These are phyloP conservation scores for Aporrectodea caliginosa DNA, from an alignment of 1,140 invertebrate genomes.

Conservation along the genomic window DNA sequence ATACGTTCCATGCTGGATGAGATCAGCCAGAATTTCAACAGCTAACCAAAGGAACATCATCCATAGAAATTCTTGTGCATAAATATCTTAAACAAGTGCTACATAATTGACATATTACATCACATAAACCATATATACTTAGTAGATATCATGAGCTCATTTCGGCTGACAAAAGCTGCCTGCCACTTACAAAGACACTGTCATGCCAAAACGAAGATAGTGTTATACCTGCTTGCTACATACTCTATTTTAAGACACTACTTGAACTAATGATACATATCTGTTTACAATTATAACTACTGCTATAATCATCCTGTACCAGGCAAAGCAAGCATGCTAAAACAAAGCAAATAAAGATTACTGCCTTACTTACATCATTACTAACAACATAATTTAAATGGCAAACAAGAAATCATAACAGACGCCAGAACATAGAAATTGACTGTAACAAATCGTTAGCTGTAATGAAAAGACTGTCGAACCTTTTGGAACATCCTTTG, in stretches of 20 bases:
- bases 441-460: too few species aligned
- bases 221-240: background rate
- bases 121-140: background rate
- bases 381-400: slow-evolving; percentile 15
- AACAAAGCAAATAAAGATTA: too few species aligned
- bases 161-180: background rate
- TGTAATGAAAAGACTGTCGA: too few species aligned
- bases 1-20: slow-evolving; percentile 93
- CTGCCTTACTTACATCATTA: too few species aligned
- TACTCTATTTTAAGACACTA: too few species aligned
- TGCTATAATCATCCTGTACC: too few species aligned
- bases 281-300: too few species aligned
- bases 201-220: background rate
- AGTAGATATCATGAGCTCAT: background rate
- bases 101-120: background rate
- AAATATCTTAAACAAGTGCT: background rate
- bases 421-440: too few species aligned
- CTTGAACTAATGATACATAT: too few species aligned
- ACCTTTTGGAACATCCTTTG: slow-evolving; percentile 79
- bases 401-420: too few species aligned
- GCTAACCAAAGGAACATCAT: slow-evolving; percentile 59
- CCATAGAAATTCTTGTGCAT: background rate
- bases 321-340: too few species aligned
- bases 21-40: slow-evolving; percentile 94
- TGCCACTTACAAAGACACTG: background rate